These are phyloP conservation scores for Prionace glauca DNA, from an alignment of 2,797 vertebrate genomes.

Conservation along the genomic window DNA sequence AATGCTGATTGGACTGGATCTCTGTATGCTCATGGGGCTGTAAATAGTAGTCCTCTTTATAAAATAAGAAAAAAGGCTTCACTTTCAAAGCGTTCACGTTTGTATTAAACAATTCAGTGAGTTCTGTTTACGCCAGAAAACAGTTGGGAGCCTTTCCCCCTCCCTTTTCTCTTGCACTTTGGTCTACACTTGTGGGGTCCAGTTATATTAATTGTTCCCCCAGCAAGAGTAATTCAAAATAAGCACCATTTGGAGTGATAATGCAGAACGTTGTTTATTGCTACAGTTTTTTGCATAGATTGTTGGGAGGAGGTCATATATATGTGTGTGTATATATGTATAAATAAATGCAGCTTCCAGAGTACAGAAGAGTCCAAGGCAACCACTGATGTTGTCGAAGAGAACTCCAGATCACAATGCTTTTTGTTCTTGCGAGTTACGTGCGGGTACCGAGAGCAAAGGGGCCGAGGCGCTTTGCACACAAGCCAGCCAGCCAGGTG, in stretches of 20 bases:
- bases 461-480: not conserved
- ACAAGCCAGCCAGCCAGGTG: slow-evolving; percentile 32
- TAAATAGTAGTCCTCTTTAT: slow-evolving; percentile 23
- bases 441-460: not conserved
- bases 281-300: slow-evolving; percentile 31
- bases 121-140: not conserved
- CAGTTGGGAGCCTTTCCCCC: not conserved
- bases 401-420: not conserved
- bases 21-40: slow-evolving; percentile 97
- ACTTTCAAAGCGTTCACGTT: slow-evolving; percentile 1
- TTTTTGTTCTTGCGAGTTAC: slow-evolving; percentile 24
- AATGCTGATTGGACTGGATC: slow-evolving; percentile 98
- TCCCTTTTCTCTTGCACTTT: not conserved
- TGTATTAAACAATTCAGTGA: not conserved
- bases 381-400: slow-evolving; percentile 6
- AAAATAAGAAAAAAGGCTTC: not conserved
- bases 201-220: not conserved
- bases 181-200: slow-evolving; percentile 28
- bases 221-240: not conserved
- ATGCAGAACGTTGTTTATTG: slow-evolving; percentile 21
- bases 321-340: too few relatives aligned
- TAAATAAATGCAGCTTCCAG: not conserved
- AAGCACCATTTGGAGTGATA: slow-evolving; percentile 5
- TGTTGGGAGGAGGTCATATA: not conserved
- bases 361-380: not conserved